Percentiles rank a stretch among this genome's conserved stretches.
Conservation (phyloP, 2,888 invertebrate genomes). For the Syrphus vitripennis region DNA sequence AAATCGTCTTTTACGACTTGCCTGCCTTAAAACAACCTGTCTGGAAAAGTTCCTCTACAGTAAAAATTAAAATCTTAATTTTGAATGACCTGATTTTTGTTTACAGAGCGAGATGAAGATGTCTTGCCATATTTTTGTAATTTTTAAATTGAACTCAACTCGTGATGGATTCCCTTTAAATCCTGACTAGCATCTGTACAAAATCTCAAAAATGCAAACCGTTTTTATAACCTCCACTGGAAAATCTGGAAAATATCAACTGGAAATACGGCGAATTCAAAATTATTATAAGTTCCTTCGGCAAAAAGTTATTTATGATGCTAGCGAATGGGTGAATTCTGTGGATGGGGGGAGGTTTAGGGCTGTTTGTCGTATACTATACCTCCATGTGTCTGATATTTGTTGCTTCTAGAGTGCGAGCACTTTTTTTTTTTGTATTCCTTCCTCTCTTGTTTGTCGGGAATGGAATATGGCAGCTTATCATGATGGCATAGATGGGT, state of each 20-base stretch:
- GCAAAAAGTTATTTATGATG: constrained; percentile 63
- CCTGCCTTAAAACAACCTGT: no score
- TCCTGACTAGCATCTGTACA: constrained; percentile 20
- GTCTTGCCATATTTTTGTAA: no score
- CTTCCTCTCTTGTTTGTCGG: constrained; percentile 47
- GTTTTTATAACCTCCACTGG: constrained; percentile 22
- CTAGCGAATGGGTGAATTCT: background rate
- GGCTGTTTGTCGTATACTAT: no score
- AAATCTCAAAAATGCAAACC: background rate
- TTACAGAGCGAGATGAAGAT: no score
- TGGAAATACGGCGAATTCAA: constrained; percentile 60
- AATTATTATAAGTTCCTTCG: background rate
- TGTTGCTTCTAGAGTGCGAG: constrained; percentile 63
- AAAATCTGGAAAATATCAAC: constrained; percentile 41
- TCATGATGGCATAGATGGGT: constrained; percentile 27
- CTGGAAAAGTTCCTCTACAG: no score
- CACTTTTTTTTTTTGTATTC: constrained; percentile 43
- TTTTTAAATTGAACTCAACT: background rate
- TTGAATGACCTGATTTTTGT: no score
- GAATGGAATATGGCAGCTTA: constrained; percentile 65
- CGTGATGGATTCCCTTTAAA: no score
- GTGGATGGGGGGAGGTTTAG: no score
- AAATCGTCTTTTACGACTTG: no score
- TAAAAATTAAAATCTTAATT: no score
- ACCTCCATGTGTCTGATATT: constrained; percentile 36